Conservation (phyloP, 1,140 invertebrate genomes). For the Anastrepha ludens region DNA sequence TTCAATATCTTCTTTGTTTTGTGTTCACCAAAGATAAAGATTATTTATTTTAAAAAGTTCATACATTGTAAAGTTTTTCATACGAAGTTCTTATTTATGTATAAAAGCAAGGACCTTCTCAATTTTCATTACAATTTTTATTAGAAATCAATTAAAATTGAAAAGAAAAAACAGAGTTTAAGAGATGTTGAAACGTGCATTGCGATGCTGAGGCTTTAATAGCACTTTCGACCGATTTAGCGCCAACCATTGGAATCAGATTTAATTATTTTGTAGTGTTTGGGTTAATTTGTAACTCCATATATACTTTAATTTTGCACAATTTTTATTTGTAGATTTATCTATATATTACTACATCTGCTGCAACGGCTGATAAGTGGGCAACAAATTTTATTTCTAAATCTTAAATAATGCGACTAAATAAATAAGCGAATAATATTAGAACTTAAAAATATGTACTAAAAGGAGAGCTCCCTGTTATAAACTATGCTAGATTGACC, state of each 20-base stretch:
- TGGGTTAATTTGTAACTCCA: not conserved
- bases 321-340: slow-evolving; percentile 2
- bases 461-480: too few relatives aligned
- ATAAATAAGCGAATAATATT: too few relatives aligned
- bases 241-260: not conserved
- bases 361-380: not conserved
- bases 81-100: slow-evolving; percentile 35
- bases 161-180: not conserved
- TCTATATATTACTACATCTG: not conserved
- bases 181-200: not conserved
- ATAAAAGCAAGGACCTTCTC: slow-evolving; percentile 60
- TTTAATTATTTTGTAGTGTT: slow-evolving; percentile 18
- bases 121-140: slow-evolving; percentile 56
- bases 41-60: slow-evolving; percentile 39
- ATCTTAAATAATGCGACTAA: too few relatives aligned
- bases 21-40: slow-evolving; percentile 31
- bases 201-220: not conserved
- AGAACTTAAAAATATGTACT: too few relatives aligned
- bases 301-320: not conserved
- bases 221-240: not conserved
- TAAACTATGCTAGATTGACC: too few relatives aligned
- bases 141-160: not conserved
- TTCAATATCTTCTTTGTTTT: slow-evolving; percentile 19
- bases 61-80: slow-evolving; percentile 44
- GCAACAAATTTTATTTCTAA: too few relatives aligned